Evolutionary conservation across 2,888 invertebrate species (phyloP).

Genomic region (Eristalis intricaria): DNA sequence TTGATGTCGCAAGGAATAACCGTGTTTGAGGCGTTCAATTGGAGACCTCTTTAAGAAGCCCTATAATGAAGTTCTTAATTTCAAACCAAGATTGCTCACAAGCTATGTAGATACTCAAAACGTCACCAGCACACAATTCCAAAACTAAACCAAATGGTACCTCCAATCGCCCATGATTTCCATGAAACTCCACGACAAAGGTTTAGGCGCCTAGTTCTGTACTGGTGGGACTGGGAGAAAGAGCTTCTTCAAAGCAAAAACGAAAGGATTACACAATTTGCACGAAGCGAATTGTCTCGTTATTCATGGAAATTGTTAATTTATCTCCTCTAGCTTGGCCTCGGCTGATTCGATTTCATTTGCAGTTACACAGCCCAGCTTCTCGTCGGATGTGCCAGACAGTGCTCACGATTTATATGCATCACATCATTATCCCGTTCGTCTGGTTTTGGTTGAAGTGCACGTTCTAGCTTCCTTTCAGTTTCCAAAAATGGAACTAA

Average conservation of each 20-base stretch:
- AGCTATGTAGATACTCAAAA: slow-evolving; percentile 20
- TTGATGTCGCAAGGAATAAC: background rate
- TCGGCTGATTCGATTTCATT: slow-evolving; percentile 1
- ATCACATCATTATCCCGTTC: background rate
- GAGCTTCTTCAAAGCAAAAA: slow-evolving; percentile 33
- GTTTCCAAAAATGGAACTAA: slow-evolving; percentile 17
- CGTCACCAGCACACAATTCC: slow-evolving; percentile 13
- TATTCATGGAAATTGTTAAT: slow-evolving; percentile 74
- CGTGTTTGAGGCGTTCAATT: background rate
- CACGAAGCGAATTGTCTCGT: slow-evolving; percentile 74
- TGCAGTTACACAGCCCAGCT: slow-evolving; percentile 2
- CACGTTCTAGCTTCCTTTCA: slow-evolving; percentile 6
- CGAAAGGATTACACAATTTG: slow-evolving; percentile 74
- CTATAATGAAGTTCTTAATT: background rate
- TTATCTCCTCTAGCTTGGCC: slow-evolving; percentile 42
- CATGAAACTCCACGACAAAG: background rate
- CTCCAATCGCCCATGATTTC: background rate
- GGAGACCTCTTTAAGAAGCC: background rate
- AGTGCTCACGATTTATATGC: slow-evolving; percentile 48
- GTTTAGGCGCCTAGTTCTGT: slow-evolving; percentile 6
- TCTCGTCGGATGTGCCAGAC: slow-evolving; percentile 12
- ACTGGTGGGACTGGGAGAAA: background rate
- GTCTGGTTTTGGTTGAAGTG: slow-evolving; percentile 1
- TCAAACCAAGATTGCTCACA: background rate
- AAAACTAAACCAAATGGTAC: slow-evolving; percentile 16